Conservation (phyloP, 2,797 vertebrate species). For the Pyrocephalus nanus region DNA sequence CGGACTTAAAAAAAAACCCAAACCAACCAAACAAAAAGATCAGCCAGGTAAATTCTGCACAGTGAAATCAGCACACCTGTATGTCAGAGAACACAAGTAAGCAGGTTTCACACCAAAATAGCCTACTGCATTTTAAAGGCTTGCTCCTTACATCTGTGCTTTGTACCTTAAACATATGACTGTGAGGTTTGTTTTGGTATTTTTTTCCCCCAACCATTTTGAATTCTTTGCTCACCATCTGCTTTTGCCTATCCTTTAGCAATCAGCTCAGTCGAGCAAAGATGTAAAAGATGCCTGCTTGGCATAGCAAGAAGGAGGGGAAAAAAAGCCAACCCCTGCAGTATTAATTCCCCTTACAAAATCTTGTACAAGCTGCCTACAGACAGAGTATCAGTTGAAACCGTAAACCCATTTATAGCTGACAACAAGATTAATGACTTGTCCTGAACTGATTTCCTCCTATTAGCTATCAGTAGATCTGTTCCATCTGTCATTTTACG, state of each 20-base stretch:
- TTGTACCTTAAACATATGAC: conserved; percentile 43
- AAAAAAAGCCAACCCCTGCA: conserved; percentile 14
- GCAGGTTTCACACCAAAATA: conserved; percentile 47
- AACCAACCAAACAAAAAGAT: background rate
- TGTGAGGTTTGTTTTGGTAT: conserved; percentile 56
- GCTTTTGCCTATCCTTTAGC: conserved; percentile 68
- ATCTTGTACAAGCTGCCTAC: conserved; percentile 80
- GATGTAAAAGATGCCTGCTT: conserved; percentile 62
- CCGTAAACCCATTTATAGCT: conserved; percentile 89
- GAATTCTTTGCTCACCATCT: conserved; percentile 78
- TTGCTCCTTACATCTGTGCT: conserved; percentile 58
- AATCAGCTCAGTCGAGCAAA: conserved; percentile 67
- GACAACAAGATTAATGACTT: conserved; percentile 95
- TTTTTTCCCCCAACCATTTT: conserved; percentile 59
- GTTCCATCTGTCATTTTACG: conserved; percentile 80
- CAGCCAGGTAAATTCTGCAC: conserved; percentile 48
- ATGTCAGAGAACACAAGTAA: conserved; percentile 68
- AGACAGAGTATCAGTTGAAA: conserved; percentile 86
- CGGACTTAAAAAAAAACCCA: background rate
- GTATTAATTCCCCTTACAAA: conserved; percentile 72
- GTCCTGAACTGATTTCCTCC: conserved; percentile 81
- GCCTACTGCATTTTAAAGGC: conserved; percentile 48
- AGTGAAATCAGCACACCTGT: conserved; percentile 38
- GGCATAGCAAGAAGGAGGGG: conserved; percentile 51
- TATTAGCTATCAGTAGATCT: conserved; percentile 83